Base-by-base conservation (phyloP, 2,888 invertebrate species). In the Philonicus albiceps region DNA sequence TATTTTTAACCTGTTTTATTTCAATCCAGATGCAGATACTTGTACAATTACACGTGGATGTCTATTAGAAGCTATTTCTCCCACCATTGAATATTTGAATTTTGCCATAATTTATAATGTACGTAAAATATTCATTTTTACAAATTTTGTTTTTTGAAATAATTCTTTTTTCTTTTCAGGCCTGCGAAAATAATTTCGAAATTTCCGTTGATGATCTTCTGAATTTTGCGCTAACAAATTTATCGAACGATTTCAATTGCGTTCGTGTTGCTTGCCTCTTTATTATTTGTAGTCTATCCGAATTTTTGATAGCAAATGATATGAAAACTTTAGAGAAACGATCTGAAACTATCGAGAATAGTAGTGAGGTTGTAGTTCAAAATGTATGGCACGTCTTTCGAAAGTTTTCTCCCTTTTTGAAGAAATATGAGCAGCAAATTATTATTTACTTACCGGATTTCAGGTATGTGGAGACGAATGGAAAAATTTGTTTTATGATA, bases 321-420 rank as follows among this genome's bases (percentile, higher is more conserved):
- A 89, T 90, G 55, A 90, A 91, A 72, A 88, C 88, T 22, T 90
- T 91, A 86, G 91, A 91, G 2, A 90, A 90, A 78, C 89, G 90
- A 83, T 90, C 89, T 13, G 91, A 91, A 30, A 31, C 30, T 1
- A 30, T 86, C 43, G 40, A 85, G 6, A 74, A 75, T 22, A 87
- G 86, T 40, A 84, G 78, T 31, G 87, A 89, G 6, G 86, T 88
- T 3, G 86, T 87, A 27, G 53, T 73, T 74, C 49, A 87, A 53
- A 76, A 89, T 72, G 89, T 90, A 49, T 92, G 91, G 91, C 92
- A 92, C 88, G 90, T 90, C 49, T 88, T 92, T 2, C 90, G 90
- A 88, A 90, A 90, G 72, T 92, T 92, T 53, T 89, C 90, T 83
- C 89, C 90, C 40, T 90, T 90, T 86, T 85, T 92, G n/a, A 89